phyloP scores from a whole-genome alignment of 2,888 invertebrate species.

The Acrocyrtus sp. region DNA sequence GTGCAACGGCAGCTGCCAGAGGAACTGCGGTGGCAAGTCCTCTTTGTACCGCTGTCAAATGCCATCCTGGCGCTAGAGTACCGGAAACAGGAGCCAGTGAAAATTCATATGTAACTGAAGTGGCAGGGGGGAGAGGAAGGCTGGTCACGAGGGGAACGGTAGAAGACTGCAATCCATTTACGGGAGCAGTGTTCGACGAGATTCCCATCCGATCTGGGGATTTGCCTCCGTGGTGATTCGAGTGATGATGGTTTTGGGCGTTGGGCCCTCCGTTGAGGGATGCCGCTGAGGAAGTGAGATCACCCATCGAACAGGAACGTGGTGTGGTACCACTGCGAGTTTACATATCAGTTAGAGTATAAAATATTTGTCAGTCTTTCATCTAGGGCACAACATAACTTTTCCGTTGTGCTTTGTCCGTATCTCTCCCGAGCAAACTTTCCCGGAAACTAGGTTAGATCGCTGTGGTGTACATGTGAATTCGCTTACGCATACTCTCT shows the following conservation, averaged over 20 bases:
- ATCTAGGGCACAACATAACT: no score
- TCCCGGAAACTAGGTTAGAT: no score
- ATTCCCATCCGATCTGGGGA: conserved; percentile 43
- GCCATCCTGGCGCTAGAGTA: conserved; percentile 62
- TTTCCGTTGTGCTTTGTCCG: no score
- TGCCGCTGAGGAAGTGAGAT: conserved; percentile 56
- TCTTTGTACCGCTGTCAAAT: conserved; percentile 61
- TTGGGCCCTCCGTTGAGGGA: conserved; percentile 35
- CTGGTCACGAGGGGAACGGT: conserved; percentile 58
- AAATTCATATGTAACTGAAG: conserved; percentile 62
- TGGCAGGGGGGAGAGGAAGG: conserved; percentile 58
- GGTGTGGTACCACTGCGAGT: conserved; percentile 44
- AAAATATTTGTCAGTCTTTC: no score
- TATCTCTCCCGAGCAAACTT: no score
- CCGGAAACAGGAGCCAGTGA: conserved; percentile 62
- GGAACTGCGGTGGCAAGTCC: conserved; percentile 60
- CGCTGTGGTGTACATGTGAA: no score
- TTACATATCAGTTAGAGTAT: no score
- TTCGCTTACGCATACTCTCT: no score
- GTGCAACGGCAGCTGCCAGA: conserved; percentile 61
- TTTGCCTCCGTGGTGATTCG: conserved; percentile 39
- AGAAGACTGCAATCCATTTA: conserved; percentile 45
- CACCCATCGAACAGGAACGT: conserved; percentile 62
- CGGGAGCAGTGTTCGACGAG: conserved; percentile 48
- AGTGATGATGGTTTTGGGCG: conserved; percentile 44